Evolutionary conservation across 2,113 vertebrate species (phyloP).

Genomic region (Sphyrna mokarran): DNA sequence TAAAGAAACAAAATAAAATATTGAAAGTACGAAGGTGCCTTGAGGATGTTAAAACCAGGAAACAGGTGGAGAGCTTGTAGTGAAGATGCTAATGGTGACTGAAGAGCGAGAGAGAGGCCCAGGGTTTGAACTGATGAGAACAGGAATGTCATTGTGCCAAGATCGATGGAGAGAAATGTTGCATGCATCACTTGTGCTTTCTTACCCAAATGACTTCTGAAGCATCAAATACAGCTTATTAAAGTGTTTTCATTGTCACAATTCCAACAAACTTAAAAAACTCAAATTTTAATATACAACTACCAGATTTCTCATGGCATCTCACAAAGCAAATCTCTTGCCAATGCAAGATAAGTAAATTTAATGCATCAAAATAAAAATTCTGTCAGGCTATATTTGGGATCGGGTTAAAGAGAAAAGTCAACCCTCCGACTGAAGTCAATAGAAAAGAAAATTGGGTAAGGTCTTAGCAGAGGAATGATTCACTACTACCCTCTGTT

Average conservation of each 20-base stretch:
- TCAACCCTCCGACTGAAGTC: neutral
- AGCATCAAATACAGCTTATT: neutral
- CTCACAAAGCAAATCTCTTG: neutral
- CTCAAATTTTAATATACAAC: neutral
- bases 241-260: neutral
- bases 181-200: neutral
- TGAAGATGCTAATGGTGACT: neutral
- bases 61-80: conserved; percentile 25
- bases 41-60: conserved; percentile 4
- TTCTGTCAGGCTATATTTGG: neutral
- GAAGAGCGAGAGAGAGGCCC: neutral
- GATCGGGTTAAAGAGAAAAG: neutral
- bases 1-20: conserved; percentile 32
- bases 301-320: neutral
- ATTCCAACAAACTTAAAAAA: neutral
- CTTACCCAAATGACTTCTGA: too few species aligned
- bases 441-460: neutral
- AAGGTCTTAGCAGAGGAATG: neutral
- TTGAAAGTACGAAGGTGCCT: conserved; percentile 25
- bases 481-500: neutral
- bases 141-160: neutral
- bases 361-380: neutral
- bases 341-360: neutral
- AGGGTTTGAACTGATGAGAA: neutral
- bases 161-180: neutral